Percentiles rank a stretch among this genome's conserved stretches.
These are phyloP conservation scores for Dissostichus mawsoni DNA, from an alignment of 2,113 vertebrate species.

Conservation along the genomic window DNA sequence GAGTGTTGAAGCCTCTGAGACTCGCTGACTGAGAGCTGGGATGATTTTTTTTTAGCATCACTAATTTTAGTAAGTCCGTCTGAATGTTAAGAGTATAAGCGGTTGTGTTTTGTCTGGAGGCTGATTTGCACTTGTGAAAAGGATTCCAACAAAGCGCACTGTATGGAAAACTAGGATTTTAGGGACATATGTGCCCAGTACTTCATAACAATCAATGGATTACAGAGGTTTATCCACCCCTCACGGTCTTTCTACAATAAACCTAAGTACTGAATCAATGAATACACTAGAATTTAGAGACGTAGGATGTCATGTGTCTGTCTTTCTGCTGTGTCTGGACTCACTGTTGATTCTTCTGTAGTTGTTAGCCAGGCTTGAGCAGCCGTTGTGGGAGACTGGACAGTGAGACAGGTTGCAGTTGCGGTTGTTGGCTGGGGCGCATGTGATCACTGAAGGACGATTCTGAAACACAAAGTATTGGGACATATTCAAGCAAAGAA, in stretches of 20 bases:
- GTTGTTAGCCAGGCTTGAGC: slow-evolving; percentile 83
- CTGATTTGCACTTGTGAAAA: neutral
- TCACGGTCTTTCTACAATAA: neutral
- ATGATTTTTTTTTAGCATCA: neutral
- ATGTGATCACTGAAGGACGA: slow-evolving; percentile 98
- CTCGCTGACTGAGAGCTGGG: slow-evolving; percentile 6
- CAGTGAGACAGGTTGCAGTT: slow-evolving; percentile 98
- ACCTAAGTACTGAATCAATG: neutral
- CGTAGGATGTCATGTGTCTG: neutral
- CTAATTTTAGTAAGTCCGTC: neutral
- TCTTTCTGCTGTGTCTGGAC: slow-evolving; percentile 54
- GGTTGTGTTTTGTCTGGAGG: slow-evolving; percentile 22
- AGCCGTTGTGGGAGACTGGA: slow-evolving; percentile 93
- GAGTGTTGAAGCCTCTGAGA: neutral
- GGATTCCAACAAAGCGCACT: slow-evolving; percentile 3
- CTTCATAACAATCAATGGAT: neutral
- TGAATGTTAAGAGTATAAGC: slow-evolving; percentile 24
- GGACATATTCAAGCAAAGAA: neutral
- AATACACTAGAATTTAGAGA: neutral
- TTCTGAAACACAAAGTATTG: slow-evolving; percentile 83
- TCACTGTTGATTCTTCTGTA: slow-evolving; percentile 93
- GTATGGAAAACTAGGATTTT: neutral
- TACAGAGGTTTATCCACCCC: neutral
- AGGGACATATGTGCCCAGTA: neutral
- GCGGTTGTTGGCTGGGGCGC: slow-evolving; percentile 93